Percentiles rank a stretch among this genome's conserved stretches.
These are phyloP conservation scores for Aradophagus sp. DNA, from an alignment of 1,140 invertebrate species.

Conservation along the genomic window DNA sequence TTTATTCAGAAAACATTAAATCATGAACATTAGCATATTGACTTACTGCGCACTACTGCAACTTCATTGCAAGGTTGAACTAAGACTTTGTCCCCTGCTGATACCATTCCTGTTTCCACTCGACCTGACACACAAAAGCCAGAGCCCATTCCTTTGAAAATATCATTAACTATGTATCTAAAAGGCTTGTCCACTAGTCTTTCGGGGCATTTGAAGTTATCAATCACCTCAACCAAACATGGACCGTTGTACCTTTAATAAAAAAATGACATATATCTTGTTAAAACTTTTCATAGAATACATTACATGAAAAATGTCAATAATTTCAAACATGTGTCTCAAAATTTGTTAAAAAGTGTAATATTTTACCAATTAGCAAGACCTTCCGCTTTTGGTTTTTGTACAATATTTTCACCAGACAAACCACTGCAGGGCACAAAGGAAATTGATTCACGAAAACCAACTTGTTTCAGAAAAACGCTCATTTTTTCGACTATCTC, in stretches of 20 bases:
- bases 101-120: slow-evolving; percentile 91
- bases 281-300: no score
- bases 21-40: no score
- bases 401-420: slow-evolving; percentile 92
- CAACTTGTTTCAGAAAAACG: slow-evolving; percentile 95
- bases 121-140: slow-evolving; percentile 69
- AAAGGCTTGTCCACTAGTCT: slow-evolving; percentile 92
- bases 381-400: slow-evolving; percentile 79
- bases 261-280: slow-evolving; percentile 19
- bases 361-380: slow-evolving; percentile 74
- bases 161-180: slow-evolving; percentile 93
- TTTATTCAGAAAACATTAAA: no score
- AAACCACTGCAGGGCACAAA: slow-evolving; percentile 98
- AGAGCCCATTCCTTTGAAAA: slow-evolving; percentile 93
- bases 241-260: slow-evolving; percentile 68
- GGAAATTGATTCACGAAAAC: slow-evolving; percentile 89
- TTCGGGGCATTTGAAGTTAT: slow-evolving; percentile 88
- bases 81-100: slow-evolving; percentile 83
- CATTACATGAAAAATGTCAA: no score
- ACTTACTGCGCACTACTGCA: slow-evolving; percentile 84
- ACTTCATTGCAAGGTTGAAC: slow-evolving; percentile 90
- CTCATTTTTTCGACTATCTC: slow-evolving; percentile 90
- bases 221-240: slow-evolving; percentile 72
- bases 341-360: not conserved
- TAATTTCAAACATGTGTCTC: no score